Conservation (phyloP, 2,888 invertebrate genomes). For the Phlogophora meticulosa region DNA sequence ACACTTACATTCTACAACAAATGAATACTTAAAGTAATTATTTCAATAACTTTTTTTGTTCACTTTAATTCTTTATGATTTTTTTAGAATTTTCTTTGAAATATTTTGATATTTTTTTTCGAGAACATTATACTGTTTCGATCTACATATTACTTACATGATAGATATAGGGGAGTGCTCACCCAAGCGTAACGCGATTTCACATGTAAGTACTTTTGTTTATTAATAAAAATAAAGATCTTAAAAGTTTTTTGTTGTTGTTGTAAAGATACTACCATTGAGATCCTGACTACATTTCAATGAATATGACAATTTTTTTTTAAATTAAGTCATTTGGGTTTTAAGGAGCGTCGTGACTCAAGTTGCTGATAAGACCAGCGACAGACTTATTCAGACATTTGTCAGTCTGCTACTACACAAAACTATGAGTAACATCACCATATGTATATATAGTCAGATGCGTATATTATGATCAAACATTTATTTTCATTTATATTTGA, state of each 20-base stretch:
- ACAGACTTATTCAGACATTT: neutral
- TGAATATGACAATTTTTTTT: conserved; percentile 38
- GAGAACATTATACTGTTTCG: conserved; percentile 60
- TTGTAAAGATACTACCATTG: conserved; percentile 29
- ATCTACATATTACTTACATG: conserved; percentile 62
- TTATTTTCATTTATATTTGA: neutral
- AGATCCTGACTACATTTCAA: conserved; percentile 42
- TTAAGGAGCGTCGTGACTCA: neutral
- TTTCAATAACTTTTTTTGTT: conserved; percentile 74
- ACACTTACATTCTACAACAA: conserved; percentile 74
- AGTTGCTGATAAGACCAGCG: neutral
- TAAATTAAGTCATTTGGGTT: neutral
- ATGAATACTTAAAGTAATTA: conserved; percentile 74
- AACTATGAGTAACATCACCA: neutral
- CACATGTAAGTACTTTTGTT: conserved; percentile 58
- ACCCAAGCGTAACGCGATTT: conserved; percentile 51
- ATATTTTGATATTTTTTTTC: conserved; percentile 64
- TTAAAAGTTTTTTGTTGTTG: neutral
- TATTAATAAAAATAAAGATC: conserved; percentile 25
- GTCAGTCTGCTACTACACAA: neutral
- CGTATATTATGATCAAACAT: neutral
- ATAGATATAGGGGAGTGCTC: conserved; percentile 45
- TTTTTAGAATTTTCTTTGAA: conserved; percentile 77
- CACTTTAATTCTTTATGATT: conserved; percentile 74
- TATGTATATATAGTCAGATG: neutral